Evolutionary conservation across 2,113 vertebrate species (phyloP).

Genomic region (Nycticryphes semicollaris): DNA sequence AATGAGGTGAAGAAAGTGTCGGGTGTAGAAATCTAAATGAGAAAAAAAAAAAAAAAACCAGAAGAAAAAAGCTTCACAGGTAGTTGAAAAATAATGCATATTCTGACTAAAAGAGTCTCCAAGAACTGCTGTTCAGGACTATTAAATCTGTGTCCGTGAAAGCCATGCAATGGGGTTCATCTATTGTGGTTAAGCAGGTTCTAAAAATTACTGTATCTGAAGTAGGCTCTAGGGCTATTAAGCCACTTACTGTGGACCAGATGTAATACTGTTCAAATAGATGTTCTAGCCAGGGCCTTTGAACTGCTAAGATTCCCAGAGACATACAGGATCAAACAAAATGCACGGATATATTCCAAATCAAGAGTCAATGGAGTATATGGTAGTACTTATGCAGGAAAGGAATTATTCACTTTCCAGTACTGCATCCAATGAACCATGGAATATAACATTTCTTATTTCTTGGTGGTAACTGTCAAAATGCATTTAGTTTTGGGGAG

Average conservation of each 20-base stretch:
- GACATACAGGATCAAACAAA: not conserved
- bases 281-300: not conserved
- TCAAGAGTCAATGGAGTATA: not conserved
- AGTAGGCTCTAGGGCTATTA: not conserved
- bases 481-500: conserved; percentile 18
- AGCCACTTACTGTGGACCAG: not conserved
- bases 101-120: not conserved
- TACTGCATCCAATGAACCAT: not conserved
- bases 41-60: too few species aligned
- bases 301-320: not conserved
- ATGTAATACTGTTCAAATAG: not conserved
- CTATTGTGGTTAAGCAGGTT: not conserved
- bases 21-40: not conserved
- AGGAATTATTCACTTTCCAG: not conserved
- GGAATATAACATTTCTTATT: conserved; percentile 17
- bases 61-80: not conserved
- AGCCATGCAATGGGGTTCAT: not conserved
- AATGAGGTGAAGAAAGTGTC: not conserved
- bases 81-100: not conserved
- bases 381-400: not conserved
- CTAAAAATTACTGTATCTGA: not conserved
- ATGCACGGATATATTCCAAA: not conserved
- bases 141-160: not conserved
- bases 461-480: conserved; percentile 52
- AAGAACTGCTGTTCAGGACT: not conserved